Percentiles rank a stretch among this genome's conserved stretches.
Evolutionary conservation across 2,888 invertebrate genomes (phyloP).

Genomic region (Zygothrica quintamaculata): DNA sequence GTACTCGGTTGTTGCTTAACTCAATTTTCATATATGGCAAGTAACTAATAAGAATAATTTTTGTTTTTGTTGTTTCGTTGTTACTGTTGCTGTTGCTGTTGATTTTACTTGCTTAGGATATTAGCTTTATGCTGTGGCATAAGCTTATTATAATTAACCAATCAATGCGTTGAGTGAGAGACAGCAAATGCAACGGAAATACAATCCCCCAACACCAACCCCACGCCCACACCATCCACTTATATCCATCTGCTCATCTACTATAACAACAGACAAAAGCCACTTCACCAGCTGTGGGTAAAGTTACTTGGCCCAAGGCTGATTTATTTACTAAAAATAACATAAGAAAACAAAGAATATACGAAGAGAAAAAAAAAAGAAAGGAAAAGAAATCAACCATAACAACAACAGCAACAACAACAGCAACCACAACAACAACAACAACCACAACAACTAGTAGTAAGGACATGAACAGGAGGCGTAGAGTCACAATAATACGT

Average conservation of each 20-base stretch:
- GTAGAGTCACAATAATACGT: conserved; percentile 49
- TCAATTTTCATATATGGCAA: conserved; percentile 29
- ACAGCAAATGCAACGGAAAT: conserved; percentile 47
- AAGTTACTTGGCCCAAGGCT: conserved; percentile 71
- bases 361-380: conserved; percentile 51
- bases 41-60: conserved; percentile 28
- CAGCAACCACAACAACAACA: conserved; percentile 1
- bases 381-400: conserved; percentile 40
- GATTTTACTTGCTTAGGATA: background rate
- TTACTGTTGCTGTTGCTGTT: background rate
- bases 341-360: conserved; percentile 30
- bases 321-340: conserved; percentile 74
- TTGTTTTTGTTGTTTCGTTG: background rate
- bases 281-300: conserved; percentile 54
- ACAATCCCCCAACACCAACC: conserved; percentile 16
- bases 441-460: background rate
- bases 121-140: conserved; percentile 40
- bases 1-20: no score
- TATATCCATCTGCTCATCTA: background rate
- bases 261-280: conserved; percentile 25
- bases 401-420: conserved; percentile 35
- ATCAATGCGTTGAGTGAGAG: conserved; percentile 49
- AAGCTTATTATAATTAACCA: conserved; percentile 74
- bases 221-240: conserved; percentile 1
- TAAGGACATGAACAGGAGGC: background rate